Evolutionary conservation across 2,113 vertebrate genomes (phyloP), one percentile per base, ranked within the genome.

Genomic region (Melierax canorus): DNA sequence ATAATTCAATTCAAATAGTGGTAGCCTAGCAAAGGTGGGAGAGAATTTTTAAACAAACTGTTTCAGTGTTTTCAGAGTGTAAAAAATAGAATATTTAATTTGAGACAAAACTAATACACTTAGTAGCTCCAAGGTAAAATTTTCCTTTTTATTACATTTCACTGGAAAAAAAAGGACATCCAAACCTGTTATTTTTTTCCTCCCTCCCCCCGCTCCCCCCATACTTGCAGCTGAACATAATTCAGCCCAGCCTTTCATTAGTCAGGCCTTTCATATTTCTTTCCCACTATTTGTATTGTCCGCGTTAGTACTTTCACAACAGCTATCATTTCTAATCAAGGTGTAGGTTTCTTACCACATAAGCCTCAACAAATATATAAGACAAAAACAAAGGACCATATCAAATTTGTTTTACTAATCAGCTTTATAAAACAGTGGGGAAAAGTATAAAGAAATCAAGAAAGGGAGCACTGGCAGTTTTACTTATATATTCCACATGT

Each of bases 251-350:
- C 50, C 21, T 92, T 81, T 32, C 13, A 59, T 77, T 86, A 60
- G 14, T 62, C 4, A 32, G 30, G 24, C 27, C 2, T 86, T 81
- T 62, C 27, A 30, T 41, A 66, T 23, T 64, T 20, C 12, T 75
- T 93, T 64, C 20, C 7, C 32, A 27, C 12, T 67, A 21, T 38
- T 80, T 5, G 6, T 77, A 19, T 36, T 50, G 21, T 55, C 11
- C 2, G 0, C 1, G 0, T 51, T 51, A 67, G 19, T 46, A 64
- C 8, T 75, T 85, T 21, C 11, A 4, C 34, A 75, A 12, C 1
- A 1, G 8, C 19, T 71, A 11, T 15, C 2, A 20, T 55, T 75
- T 79, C 77, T 75, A 68, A 78, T 11, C 19, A 81, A 71, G 51
- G 48, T 0, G 2, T 8, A 66, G 11, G 14, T 75, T 87, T 88